Conservation (phyloP, 2,797 vertebrate genomes). For the Eulemur mongoz region DNA sequence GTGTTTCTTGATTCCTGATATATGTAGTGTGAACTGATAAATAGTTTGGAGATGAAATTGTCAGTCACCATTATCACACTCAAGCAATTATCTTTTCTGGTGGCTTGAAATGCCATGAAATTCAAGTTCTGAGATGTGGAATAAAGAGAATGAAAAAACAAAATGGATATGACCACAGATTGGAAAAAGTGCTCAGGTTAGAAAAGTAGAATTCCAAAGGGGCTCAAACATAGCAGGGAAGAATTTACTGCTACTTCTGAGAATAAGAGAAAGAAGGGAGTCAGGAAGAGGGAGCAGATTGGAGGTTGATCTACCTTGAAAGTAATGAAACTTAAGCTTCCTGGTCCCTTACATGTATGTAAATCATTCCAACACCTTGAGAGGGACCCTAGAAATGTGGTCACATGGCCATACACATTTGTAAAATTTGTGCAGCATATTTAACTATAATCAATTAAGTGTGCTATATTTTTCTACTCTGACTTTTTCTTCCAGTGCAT, state of each 20-base stretch:
- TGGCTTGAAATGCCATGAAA: constrained; percentile 58
- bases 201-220: constrained; percentile 12
- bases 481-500: background rate
- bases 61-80: constrained; percentile 83
- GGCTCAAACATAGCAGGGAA: background rate
- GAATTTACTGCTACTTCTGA: background rate
- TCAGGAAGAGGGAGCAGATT: background rate
- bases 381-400: background rate
- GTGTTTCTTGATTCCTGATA: constrained; percentile 81
- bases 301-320: background rate
- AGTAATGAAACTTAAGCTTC: background rate
- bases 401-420: background rate
- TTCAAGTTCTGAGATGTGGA: background rate
- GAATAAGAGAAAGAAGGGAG: background rate
- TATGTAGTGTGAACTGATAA: constrained; percentile 80
- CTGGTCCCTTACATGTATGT: background rate
- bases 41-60: constrained; percentile 84
- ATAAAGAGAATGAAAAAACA: background rate
- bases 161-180: background rate
- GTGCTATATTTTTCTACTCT: background rate
- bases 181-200: background rate
- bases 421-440: background rate
- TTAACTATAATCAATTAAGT: background rate
- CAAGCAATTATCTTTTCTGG: constrained; percentile 67
- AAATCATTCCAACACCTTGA: background rate